These are phyloP conservation scores for Thaleichthys pacificus DNA, from an alignment of 2,797 vertebrate species.

Conservation along the genomic window DNA sequence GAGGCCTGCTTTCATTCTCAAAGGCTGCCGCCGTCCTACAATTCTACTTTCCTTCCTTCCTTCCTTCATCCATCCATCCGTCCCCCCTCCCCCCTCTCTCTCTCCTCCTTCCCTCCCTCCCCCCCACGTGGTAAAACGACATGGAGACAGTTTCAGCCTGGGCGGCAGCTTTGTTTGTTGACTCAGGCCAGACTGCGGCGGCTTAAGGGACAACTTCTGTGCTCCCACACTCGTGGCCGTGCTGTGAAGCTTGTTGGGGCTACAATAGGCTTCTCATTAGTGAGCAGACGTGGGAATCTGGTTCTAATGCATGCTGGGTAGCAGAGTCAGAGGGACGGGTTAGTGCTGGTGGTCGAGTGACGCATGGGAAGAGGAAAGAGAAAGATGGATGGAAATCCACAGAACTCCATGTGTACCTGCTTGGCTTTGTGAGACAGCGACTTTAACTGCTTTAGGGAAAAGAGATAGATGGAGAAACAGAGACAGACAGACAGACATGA, in stretches of 20 bases:
- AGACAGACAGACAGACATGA: constrained; percentile 22
- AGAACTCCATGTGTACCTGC: constrained; percentile 80
- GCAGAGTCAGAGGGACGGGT: constrained; percentile 25
- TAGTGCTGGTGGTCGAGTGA: constrained; percentile 32
- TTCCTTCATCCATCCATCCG: background rate
- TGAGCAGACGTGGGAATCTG: constrained; percentile 5
- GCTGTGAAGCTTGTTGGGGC: constrained; percentile 50
- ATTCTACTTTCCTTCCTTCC: constrained; percentile 18
- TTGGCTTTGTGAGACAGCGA: constrained; percentile 83
- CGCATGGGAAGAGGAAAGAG: constrained; percentile 6
- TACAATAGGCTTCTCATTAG: constrained; percentile 30
- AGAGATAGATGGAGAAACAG: constrained; percentile 39
- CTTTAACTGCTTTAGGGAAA: constrained; percentile 58
- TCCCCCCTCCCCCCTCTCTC: constrained; percentile 11
- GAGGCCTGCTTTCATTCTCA: background rate
- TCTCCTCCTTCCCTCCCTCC: constrained; percentile 21
- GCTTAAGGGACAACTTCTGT: constrained; percentile 40
- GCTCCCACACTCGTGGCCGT: constrained; percentile 8
- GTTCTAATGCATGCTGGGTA: constrained; percentile 56
- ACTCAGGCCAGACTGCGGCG: constrained; percentile 44
- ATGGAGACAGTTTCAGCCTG: constrained; percentile 56
- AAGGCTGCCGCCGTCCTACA: constrained; percentile 15
- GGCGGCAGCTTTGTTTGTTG: constrained; percentile 57
- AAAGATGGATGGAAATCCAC: constrained; percentile 38
- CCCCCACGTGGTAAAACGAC: constrained; percentile 45